Conservation (phyloP, 1,140 invertebrate genomes). For the Diplogasteroides magnus region DNA sequence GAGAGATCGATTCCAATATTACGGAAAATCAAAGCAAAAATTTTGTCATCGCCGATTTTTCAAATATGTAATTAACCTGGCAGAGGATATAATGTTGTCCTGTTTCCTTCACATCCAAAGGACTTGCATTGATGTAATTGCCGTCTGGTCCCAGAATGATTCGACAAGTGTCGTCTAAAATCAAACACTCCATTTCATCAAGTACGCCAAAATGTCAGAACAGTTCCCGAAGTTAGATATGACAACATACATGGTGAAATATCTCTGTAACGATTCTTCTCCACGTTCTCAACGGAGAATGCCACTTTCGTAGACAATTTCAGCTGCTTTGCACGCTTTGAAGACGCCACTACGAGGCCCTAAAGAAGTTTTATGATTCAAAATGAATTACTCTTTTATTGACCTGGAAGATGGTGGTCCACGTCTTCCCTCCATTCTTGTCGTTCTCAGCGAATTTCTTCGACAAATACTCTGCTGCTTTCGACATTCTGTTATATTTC, state of each 20-base stretch:
- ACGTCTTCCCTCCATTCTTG: background rate
- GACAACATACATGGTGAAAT: slow-evolving; percentile 43
- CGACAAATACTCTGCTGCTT: background rate
- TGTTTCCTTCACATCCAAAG: slow-evolving; percentile 28
- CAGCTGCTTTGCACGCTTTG: background rate
- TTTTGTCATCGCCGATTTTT: no score
- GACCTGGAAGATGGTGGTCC: background rate
- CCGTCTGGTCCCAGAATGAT: slow-evolving; percentile 26
- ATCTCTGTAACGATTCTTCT: slow-evolving; percentile 45
- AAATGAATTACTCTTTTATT: background rate
- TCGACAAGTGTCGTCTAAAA: slow-evolving; percentile 43
- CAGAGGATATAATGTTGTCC: slow-evolving; percentile 38
- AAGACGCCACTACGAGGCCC: background rate
- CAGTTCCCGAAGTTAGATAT: background rate
- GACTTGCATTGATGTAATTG: slow-evolving; percentile 43
- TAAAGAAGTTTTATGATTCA: background rate
- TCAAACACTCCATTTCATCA: slow-evolving; percentile 4
- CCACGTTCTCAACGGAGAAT: slow-evolving; percentile 20
- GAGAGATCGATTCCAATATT: no score
- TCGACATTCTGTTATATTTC: background rate
- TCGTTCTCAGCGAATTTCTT: background rate
- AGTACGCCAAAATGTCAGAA: slow-evolving; percentile 1
- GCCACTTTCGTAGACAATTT: background rate
- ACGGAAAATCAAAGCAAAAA: no score
- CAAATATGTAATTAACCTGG: no score